Evolutionary conservation across 2,888 invertebrate genomes (phyloP).

Genomic region (Ethmia dodecea): DNA sequence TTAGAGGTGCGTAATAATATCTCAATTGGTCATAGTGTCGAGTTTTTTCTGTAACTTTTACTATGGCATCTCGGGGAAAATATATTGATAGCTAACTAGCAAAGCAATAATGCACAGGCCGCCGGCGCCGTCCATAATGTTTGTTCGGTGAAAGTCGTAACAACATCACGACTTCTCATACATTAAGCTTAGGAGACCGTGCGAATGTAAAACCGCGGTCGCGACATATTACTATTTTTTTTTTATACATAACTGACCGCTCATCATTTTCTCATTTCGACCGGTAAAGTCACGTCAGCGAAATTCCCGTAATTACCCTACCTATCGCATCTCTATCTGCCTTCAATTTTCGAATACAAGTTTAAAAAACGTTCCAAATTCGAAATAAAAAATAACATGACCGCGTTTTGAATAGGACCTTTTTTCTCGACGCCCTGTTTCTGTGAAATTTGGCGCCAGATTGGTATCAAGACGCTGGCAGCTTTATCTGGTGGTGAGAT

Average conservation of each 20-base stretch:
- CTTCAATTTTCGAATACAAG: too few species aligned
- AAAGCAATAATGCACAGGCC: conserved; percentile 19
- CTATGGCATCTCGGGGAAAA: conserved; percentile 4
- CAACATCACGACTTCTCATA: conserved; percentile 68
- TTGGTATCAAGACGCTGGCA: conserved; percentile 42
- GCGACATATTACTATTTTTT: conserved; percentile 43
- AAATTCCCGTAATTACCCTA: conserved; percentile 32
- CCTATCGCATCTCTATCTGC: conserved; percentile 8
- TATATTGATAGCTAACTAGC: conserved; percentile 7
- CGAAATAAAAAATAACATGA: conserved; percentile 13
- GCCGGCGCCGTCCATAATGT: conserved; percentile 55
- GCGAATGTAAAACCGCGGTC: conserved; percentile 53
- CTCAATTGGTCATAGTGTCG: too few species aligned
- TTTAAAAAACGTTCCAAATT: conserved; percentile 3
- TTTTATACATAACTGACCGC: conserved; percentile 41
- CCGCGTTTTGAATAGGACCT: conserved; percentile 30
- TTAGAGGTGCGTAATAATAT: too few species aligned
- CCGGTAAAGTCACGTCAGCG: conserved; percentile 31
- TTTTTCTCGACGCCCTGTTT: conserved; percentile 35
- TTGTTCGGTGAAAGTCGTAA: conserved; percentile 64
- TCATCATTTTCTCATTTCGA: conserved; percentile 62
- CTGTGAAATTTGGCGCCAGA: conserved; percentile 74
- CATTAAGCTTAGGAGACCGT: conserved; percentile 61
- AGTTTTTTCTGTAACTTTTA: too few species aligned
- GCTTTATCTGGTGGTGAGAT: conserved; percentile 54